A percentile compares a stretch with the other conserved stretches of the same genome.
phyloP scores from a whole-genome alignment of 2,888 invertebrate genomes.

The Barypeithes pellucidus region DNA sequence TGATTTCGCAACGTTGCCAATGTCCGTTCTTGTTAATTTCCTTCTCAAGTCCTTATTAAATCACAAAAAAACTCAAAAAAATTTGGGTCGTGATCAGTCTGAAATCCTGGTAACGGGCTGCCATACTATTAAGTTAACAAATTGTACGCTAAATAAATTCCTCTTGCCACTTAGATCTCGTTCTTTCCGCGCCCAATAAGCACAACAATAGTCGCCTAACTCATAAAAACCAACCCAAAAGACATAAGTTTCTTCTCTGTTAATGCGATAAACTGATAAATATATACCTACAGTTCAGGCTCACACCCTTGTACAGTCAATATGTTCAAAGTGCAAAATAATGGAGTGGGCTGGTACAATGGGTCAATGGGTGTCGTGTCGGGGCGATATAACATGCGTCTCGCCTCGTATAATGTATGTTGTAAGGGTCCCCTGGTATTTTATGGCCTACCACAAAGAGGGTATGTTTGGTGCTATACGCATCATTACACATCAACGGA shows the following conservation, averaged over 20 bases:
- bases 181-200: too few species aligned
- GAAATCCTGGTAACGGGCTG: too few species aligned
- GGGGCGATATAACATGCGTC: slow-evolving; percentile 56
- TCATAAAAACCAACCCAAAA: slow-evolving; percentile 1
- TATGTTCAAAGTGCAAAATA: slow-evolving; percentile 69
- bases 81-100: too few species aligned
- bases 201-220: too few species aligned
- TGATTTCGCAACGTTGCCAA: too few species aligned
- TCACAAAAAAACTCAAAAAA: too few species aligned
- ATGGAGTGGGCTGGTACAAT: slow-evolving; percentile 69
- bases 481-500: slow-evolving; percentile 65
- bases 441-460: slow-evolving; percentile 59
- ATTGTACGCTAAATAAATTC: too few species aligned
- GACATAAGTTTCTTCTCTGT: slow-evolving; percentile 40
- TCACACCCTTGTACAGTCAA: slow-evolving; percentile 67
- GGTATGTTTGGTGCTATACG: slow-evolving; percentile 58
- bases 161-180: too few species aligned
- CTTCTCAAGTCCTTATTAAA: too few species aligned
- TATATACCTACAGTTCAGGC: slow-evolving; percentile 38
- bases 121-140: too few species aligned
- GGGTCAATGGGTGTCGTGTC: slow-evolving; percentile 68
- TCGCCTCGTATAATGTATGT: slow-evolving; percentile 58
- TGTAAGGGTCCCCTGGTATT: slow-evolving; percentile 40
- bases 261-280: slow-evolving; percentile 53
- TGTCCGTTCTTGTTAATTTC: too few species aligned